Evolutionary conservation across 2,113 vertebrate genomes (phyloP), one percentile per base, ranked within the genome.

Genomic region (Octodon degus): DNA sequence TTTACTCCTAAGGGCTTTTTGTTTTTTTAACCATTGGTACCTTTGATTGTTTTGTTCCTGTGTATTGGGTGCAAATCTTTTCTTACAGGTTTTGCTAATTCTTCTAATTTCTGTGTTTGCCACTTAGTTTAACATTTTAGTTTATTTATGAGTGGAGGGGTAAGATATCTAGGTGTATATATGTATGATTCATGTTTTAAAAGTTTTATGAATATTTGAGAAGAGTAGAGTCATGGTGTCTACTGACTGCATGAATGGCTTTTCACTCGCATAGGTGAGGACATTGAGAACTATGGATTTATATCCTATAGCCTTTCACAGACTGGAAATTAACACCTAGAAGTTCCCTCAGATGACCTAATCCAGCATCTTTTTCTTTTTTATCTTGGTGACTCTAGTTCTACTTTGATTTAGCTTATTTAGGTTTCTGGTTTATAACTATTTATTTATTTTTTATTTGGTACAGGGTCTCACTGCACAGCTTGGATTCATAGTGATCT

Each of bases 21-120:
- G 47, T 80, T 22, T 40, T 91, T 72, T 96, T 94, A 87, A 37
- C 30, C 27, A 83, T 84, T 90, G 67, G 62, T 92, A 62, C 40
- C 13, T 91, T 80, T 50, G 30, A 43, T 95, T 86, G 27, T 90
- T 96, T 87, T 60, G 55, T 37, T 86, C 53, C 79, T 53, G 6
- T 90, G 40, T 79, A 9, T 90, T 92, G 8, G 32, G 27, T 85
- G 58, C 50, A 67, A n/a, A 89, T 79, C 24, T 90, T 96, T 11
- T 84, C 32, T 92, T 67, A 8, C 7, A 80, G 37, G 60, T 14
- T 86, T 19, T 89, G 83, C 24, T 79, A 11, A 34, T 88, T 96
- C 20, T 87, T 96, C 53, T 70, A 30, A 60, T 88, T 92, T 96
- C 58, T 82, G 14, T 86, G 40, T 91, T 91, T 94, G 14, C 43